Base-by-base conservation (phyloP, 1,140 invertebrate species). In the Cephus cinctus region DNA sequence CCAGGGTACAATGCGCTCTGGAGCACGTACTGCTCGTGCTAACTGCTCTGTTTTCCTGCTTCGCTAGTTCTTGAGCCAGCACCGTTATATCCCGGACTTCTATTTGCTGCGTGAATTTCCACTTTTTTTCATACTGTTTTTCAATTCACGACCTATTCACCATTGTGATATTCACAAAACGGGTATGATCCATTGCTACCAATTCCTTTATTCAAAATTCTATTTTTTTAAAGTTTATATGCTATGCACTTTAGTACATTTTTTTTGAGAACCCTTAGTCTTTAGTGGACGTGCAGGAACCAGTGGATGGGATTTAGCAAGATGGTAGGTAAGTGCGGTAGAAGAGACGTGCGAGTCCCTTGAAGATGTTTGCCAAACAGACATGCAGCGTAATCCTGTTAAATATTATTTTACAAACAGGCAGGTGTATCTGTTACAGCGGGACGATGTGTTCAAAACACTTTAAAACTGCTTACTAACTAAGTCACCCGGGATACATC, bases 11-110 rank as follows among this genome's bases (percentile, higher is more conserved):
- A n/a, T 34, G 52, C 52, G 45, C 46, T 36, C 32, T 41, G 31
- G 54, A 36, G 59, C 65, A 67, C 65, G 65, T 67, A 64, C 51
- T 40, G 46, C 39, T 52, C 57, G 54, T 54, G 59, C 59, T 55
- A 62, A 66, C 54, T 56, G 53, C 50, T 25, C 45, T 39, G 50
- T 56, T 58, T 63, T 57, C 25, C n/a, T n/a, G n/a, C n/a, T n/a
- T n/a, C n/a, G n/a, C n/a, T n/a, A n/a, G n/a, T n/a, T n/a, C n/a
- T n/a, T n/a, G n/a, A n/a, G n/a, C n/a, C n/a, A n/a, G n/a, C n/a
- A n/a, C n/a, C n/a, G n/a, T n/a, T n/a, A n/a, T n/a, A n/a, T n/a
- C n/a, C n/a, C n/a, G n/a, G n/a, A n/a, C n/a, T n/a, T n/a, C n/a
- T n/a, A n/a, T 27, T 6, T 27, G 8, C 25, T 8, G n/a, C 25